These are phyloP conservation scores for Drosophila rellima DNA, from an alignment of 2,888 invertebrate species.

Conservation along the genomic window DNA sequence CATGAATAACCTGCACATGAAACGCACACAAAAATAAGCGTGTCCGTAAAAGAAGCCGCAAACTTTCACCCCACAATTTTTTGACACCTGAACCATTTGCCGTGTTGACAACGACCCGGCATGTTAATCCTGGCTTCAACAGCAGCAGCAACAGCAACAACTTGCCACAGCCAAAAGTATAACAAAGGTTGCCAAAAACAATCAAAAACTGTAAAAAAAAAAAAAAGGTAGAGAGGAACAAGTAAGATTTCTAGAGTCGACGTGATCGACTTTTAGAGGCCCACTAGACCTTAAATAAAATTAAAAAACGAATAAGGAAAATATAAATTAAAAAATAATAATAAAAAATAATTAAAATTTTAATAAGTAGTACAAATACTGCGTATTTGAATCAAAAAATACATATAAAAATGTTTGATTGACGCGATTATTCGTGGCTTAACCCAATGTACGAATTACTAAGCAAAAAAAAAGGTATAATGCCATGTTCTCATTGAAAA, in stretches of 20 bases:
- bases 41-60: constrained; percentile 72
- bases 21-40: constrained; percentile 53
- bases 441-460: too few relatives aligned
- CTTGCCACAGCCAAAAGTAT: constrained; percentile 32
- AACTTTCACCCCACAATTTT: constrained; percentile 74
- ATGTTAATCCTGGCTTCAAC: constrained; percentile 53
- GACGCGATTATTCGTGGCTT: too few relatives aligned
- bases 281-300: neutral
- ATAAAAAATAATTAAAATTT: too few relatives aligned
- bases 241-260: neutral
- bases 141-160: constrained; percentile 18
- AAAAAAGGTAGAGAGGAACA: neutral
- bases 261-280: neutral
- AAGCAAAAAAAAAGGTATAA: too few relatives aligned
- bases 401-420: too few relatives aligned
- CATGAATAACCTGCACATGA: constrained; percentile 68
- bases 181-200: constrained; percentile 59
- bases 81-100: constrained; percentile 77
- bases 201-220: constrained; percentile 37
- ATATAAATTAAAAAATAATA: neutral
- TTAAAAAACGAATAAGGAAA: too few relatives aligned
- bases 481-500: neutral
- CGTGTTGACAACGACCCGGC: constrained; percentile 72
- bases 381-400: too few relatives aligned
- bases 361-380: too few relatives aligned